A percentile compares a stretch with the other conserved stretches of the same genome.
Evolutionary conservation across 2,797 vertebrate genomes (phyloP).

Genomic region (Chelon labrosus): DNA sequence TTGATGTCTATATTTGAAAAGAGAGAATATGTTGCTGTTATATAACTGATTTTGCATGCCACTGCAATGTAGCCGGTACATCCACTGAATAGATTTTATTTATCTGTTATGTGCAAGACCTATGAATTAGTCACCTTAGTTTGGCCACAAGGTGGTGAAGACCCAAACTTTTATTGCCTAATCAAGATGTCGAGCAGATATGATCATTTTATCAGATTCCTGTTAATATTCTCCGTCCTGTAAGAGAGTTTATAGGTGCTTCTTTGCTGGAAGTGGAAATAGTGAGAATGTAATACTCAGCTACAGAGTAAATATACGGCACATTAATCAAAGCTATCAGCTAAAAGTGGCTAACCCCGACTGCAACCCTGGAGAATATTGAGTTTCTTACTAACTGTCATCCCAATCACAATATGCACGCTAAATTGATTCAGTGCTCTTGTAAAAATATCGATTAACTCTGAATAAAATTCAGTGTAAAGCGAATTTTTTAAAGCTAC

Average conservation of each 20-base stretch:
- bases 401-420: neutral
- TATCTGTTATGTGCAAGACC: neutral
- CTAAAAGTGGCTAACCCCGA: neutral
- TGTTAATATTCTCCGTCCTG: no score
- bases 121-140: neutral
- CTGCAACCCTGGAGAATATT: neutral
- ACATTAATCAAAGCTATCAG: neutral
- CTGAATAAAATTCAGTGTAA: neutral
- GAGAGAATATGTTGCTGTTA: neutral
- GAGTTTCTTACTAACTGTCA: neutral
- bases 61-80: conserved; percentile 9
- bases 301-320: neutral
- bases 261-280: neutral
- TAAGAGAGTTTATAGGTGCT: neutral
- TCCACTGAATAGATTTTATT: conserved; percentile 3
- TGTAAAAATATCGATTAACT: neutral
- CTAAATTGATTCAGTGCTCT: neutral
- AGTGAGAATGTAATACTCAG: no score
- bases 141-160: neutral
- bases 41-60: conserved; percentile 16
- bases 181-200: no score
- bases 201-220: no score
- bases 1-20: conserved; percentile 1
- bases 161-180: neutral
- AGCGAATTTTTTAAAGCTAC: no score